phyloP scores from a whole-genome alignment of 2,113 vertebrate species.

The Dasyornis broadbenti region DNA sequence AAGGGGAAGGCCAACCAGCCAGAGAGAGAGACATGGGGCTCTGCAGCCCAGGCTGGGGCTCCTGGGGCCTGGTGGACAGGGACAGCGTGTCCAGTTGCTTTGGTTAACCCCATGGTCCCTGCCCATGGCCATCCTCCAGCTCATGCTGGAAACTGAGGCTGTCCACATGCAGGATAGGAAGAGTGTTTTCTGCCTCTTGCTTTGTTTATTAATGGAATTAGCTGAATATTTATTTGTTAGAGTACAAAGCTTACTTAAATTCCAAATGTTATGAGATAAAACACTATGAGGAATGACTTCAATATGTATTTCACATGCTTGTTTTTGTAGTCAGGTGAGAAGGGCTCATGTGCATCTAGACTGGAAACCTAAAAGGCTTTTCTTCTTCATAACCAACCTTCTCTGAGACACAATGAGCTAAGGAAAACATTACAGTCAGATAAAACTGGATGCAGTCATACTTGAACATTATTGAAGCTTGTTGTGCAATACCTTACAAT shows the following conservation, averaged over 20 bases:
- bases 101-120: rapidly evolving
- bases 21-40: background rate
- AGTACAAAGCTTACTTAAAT: background rate
- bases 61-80: rapidly evolving
- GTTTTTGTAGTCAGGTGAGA: background rate
- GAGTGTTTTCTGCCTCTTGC: background rate
- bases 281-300: background rate
- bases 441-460: background rate
- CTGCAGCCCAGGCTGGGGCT: background rate
- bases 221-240: background rate
- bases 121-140: background rate
- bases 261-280: background rate
- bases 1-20: background rate
- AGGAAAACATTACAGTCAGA: background rate
- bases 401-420: background rate
- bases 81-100: background rate
- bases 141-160: background rate
- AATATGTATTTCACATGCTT: background rate
- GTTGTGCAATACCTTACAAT: background rate
- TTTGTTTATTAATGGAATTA: background rate
- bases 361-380: background rate
- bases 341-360: background rate
- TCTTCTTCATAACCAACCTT: background rate
- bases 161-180: background rate
- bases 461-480: background rate